Conservation (phyloP, 2,797 vertebrate species). For the Adelosebastes latens region DNA sequence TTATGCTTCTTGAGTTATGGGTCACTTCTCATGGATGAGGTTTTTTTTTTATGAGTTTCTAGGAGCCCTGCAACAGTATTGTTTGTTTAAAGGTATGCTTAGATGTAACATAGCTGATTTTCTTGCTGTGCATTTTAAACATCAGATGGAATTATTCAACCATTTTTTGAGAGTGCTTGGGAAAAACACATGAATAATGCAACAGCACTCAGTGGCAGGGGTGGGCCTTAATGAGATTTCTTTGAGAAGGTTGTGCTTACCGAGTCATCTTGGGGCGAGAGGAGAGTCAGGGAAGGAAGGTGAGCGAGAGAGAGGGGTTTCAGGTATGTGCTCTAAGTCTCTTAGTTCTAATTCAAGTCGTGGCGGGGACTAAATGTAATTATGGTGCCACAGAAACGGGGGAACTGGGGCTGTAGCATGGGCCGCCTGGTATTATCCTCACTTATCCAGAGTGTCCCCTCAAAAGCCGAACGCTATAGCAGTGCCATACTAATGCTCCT, state of each 20-base stretch:
- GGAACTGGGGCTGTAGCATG: constrained; percentile 4
- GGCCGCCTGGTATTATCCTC: not conserved
- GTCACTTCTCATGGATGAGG: not conserved
- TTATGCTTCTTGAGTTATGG: not conserved
- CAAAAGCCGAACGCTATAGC: constrained; percentile 3
- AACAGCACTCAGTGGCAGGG: constrained; percentile 64
- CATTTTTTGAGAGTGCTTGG: constrained; percentile 50
- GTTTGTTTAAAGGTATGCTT: constrained; percentile 34
- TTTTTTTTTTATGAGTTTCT: not conserved
- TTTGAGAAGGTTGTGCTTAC: constrained; percentile 66
- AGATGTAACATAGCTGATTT: constrained; percentile 45
- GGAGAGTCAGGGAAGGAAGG: constrained; percentile 17
- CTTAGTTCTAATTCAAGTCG: constrained; percentile 43
- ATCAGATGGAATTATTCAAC: constrained; percentile 72
- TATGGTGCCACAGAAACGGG: constrained; percentile 19
- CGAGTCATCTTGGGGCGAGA: constrained; percentile 56
- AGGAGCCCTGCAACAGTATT: not conserved
- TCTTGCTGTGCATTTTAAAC: constrained; percentile 65
- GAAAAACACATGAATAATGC: constrained; percentile 79
- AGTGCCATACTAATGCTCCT: constrained; percentile 3
- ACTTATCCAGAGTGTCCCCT: constrained; percentile 21
- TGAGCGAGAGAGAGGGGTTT: constrained; percentile 15
- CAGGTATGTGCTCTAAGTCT: constrained; percentile 47
- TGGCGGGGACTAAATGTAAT: constrained; percentile 51
- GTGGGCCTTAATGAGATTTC: constrained; percentile 74